phyloP scores from a whole-genome alignment of 2,797 vertebrate species.

The Mionectes olivaceus region DNA sequence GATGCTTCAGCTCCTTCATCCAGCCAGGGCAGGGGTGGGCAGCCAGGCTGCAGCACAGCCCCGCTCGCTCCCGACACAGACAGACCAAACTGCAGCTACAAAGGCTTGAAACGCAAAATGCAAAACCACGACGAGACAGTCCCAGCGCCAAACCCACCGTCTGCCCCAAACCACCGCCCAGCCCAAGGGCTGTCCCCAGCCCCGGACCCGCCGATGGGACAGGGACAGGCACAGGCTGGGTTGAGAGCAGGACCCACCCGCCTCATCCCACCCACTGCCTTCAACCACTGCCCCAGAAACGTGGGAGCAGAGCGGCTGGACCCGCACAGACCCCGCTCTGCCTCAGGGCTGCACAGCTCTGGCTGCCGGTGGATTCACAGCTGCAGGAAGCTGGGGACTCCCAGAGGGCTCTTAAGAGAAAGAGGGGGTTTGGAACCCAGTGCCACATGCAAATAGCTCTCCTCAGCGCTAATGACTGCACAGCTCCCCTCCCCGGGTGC shows the following conservation, averaged over 20 bases:
- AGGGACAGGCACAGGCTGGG: accelerated
- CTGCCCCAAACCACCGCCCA: not conserved
- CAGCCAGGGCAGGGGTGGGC: not conserved
- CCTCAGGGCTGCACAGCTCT: not conserved
- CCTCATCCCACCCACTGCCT: accelerated
- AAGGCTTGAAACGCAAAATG: not conserved
- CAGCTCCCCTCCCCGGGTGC: not conserved
- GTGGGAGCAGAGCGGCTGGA: accelerated
- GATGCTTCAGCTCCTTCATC: not conserved
- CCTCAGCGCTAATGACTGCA: constrained; percentile 4
- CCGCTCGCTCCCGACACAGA: accelerated
- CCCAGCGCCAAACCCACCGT: accelerated
- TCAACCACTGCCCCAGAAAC: accelerated
- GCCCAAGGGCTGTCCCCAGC: not conserved
- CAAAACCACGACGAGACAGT: not conserved
- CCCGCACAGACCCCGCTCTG: accelerated
- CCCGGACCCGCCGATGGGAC: accelerated
- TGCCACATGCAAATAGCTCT: not conserved
- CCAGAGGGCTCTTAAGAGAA: not conserved
- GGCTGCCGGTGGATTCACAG: not conserved
- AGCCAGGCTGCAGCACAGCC: not conserved
- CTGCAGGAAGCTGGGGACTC: not conserved
- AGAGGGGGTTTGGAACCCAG: not conserved
- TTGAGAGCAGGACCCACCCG: accelerated
- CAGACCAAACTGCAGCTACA: not conserved